A percentile compares a stretch with the other conserved stretches of the same genome.
phyloP scores from a whole-genome alignment of 1,140 invertebrate genomes.

The Bombus ignitus region DNA sequence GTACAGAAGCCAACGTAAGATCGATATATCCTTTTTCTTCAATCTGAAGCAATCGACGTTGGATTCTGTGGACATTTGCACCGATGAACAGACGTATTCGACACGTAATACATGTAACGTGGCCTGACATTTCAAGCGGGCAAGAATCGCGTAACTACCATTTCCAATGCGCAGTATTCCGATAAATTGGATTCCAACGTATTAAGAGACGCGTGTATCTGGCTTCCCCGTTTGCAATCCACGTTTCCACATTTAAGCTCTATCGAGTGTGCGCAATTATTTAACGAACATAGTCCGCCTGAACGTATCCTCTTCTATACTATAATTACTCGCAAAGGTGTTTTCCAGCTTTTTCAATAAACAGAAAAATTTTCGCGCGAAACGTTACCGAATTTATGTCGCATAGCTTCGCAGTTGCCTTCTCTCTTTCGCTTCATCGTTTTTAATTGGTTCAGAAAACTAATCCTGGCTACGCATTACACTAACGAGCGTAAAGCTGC shows the following conservation, averaged over 20 bases:
- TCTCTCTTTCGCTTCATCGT: background rate
- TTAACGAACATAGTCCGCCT: slow-evolving; percentile 1
- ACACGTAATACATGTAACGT: slow-evolving; percentile 33
- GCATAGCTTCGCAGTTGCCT: background rate
- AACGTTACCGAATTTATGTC: background rate
- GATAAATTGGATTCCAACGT: slow-evolving; percentile 63
- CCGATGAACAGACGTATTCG: slow-evolving; percentile 16
- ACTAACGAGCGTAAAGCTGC: too few species aligned
- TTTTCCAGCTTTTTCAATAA: slow-evolving; percentile 12
- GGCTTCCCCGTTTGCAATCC: slow-evolving; percentile 50
- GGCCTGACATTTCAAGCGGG: slow-evolving; percentile 61
- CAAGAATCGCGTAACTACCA: slow-evolving; percentile 58
- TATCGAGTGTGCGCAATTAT: slow-evolving; percentile 27
- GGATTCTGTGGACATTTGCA: background rate
- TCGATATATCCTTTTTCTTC: background rate
- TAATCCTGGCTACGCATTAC: too few species aligned
- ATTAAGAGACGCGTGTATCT: slow-evolving; percentile 54
- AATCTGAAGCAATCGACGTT: background rate
- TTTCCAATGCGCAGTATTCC: slow-evolving; percentile 62
- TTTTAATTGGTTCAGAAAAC: background rate
- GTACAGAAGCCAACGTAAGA: background rate
- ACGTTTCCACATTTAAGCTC: slow-evolving; percentile 41
- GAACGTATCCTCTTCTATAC: background rate
- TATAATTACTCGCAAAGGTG: background rate
- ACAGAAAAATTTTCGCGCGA: background rate